Evolutionary conservation across 2,113 vertebrate species (phyloP).

Genomic region (Hylia prasina): DNA sequence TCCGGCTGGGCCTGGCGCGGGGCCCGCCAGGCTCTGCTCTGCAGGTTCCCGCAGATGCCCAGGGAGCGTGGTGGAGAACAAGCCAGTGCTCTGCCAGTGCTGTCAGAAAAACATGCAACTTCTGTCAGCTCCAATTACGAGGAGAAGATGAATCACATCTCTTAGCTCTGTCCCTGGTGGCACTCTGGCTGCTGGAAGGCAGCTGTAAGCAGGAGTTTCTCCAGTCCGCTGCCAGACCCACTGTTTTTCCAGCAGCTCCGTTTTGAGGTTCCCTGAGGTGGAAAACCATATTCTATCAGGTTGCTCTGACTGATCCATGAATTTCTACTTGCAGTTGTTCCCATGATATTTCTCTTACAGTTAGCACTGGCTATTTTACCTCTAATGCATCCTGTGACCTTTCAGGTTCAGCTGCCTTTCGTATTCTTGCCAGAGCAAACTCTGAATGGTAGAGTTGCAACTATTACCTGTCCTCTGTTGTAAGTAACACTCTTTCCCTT

Average conservation of each 20-base stretch:
- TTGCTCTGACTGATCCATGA: not conserved
- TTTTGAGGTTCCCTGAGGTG: not conserved
- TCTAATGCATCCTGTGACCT: not conserved
- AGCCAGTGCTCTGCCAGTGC: not conserved
- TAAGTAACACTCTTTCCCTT: too few relatives aligned
- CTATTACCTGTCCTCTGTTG: not conserved
- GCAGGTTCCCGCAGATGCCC: not conserved
- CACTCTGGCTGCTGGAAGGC: not conserved
- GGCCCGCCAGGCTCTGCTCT: rapidly evolving
- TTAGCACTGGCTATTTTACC: not conserved
- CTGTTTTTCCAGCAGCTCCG: not conserved
- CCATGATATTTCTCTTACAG: not conserved
- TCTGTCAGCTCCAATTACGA: constrained; percentile 28
- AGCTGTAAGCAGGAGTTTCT: not conserved
- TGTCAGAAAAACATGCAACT: not conserved
- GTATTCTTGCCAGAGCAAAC: not conserved
- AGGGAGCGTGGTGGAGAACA: not conserved
- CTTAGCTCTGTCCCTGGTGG: not conserved
- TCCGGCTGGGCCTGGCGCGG: rapidly evolving
- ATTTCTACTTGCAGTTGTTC: not conserved
- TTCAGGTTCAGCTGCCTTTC: not conserved
- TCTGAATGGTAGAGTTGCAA: not conserved
- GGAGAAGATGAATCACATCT: constrained; percentile 6
- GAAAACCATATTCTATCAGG: not conserved
- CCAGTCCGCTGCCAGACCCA: not conserved